Base-by-base conservation (phyloP, 1,140 invertebrate genomes). In the Drosophila miranda region DNA sequence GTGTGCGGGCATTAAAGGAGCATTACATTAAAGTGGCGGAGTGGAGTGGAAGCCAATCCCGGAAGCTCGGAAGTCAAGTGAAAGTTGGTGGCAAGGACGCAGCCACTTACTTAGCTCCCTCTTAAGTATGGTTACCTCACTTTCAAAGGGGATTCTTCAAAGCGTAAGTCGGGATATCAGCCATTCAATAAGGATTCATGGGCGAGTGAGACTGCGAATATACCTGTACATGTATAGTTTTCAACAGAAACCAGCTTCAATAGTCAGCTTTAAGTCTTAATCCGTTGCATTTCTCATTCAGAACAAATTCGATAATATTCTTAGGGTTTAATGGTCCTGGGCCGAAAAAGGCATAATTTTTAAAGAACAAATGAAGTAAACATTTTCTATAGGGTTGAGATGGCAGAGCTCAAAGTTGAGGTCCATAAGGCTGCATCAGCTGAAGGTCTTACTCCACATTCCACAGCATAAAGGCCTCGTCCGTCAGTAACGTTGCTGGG, bases 381-480 rank as follows among this genome's bases (percentile, higher is more conserved):
- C 1, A 19, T 19, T 19, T 19, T 19, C 19, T 19, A 19, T 19
- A 19, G 1, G 19, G 1, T 19, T 19, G 26, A 98, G 94, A 91
- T 98, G 96, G 88, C 96, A 97, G 28, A 97, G 94, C 93, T 97
- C 95, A 91, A 96, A 96, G 30, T 97, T 91, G 7, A 97, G 92
- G 84, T 95, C 94, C 30, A 96, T 91, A 81, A 97, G 94, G 9
- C 61, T 94, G 92, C 44, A 96, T 93, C 9, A 97, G 91, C 34
- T 92, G 92, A 26, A 96, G 91, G 23, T 93, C 92, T 52, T 92
- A 89, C 76, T 95, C 94, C 26, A 97, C 94, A 55, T 95, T 94
- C 96, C 96, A 97, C 67, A 97, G 95, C 51, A 97, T 92, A 92
- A 96, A 97, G 78, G 97, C 96, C 83, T 96, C 96, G 62, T 95